phyloP scores from a whole-genome alignment of 2,797 vertebrate genomes.

The Silurus aristotelis region DNA sequence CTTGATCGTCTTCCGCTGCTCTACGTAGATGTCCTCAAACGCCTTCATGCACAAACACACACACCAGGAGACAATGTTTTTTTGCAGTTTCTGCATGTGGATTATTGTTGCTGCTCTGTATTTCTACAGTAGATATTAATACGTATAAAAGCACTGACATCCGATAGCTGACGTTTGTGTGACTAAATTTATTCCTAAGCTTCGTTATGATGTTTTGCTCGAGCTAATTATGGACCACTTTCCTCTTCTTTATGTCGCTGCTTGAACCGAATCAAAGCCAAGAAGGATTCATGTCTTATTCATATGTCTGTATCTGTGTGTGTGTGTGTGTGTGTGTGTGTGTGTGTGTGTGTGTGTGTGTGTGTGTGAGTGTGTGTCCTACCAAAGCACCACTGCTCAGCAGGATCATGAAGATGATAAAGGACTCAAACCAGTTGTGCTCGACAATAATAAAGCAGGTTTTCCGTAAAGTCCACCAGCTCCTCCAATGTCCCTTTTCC shows the following conservation, averaged over 20 bases:
- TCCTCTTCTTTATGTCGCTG: background rate
- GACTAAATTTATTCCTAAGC: background rate
- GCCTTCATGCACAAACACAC: constrained; percentile 72
- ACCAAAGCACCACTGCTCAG: constrained; percentile 97
- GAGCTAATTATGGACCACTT: background rate
- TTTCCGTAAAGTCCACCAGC: constrained; percentile 95
- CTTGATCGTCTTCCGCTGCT: constrained; percentile 89
- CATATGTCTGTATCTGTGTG: background rate
- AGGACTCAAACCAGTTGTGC: constrained; percentile 99
- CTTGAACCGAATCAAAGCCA: background rate
- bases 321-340: background rate
- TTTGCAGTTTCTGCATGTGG: background rate
- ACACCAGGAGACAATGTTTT: too few species aligned
- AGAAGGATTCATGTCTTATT: background rate
- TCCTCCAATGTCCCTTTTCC: constrained; percentile 84
- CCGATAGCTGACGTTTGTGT: background rate
- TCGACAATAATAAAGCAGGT: constrained; percentile 97
- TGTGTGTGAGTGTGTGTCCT: constrained; percentile 53
- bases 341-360: background rate
- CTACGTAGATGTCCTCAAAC: constrained; percentile 97
- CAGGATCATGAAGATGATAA: constrained; percentile 99
- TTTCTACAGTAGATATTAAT: background rate
- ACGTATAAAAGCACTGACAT: background rate
- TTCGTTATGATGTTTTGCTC: background rate
- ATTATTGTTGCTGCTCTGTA: background rate